These are phyloP conservation scores for Drosophila subquinaria DNA, from an alignment of 2,888 invertebrate genomes.

Conservation along the genomic window DNA sequence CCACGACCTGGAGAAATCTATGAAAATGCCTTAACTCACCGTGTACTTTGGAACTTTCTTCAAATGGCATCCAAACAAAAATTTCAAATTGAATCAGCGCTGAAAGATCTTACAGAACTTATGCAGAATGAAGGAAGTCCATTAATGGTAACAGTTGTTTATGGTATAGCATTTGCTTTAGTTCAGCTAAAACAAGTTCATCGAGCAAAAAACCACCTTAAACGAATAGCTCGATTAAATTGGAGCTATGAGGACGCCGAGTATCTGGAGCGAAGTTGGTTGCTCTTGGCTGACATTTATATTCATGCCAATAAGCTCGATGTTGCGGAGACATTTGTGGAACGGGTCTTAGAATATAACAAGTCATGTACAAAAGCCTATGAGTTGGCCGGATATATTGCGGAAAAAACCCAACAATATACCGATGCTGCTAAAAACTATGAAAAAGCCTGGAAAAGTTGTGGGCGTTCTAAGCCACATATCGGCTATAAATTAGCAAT, in stretches of 20 bases:
- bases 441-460: slow-evolving; percentile 93
- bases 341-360: slow-evolving; percentile 92
- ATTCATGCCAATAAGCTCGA: slow-evolving; percentile 93
- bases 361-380: slow-evolving; percentile 96
- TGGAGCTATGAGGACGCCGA: slow-evolving; percentile 99
- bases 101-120: slow-evolving; percentile 91
- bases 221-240: slow-evolving; percentile 92
- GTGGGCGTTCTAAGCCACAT: slow-evolving; percentile 92
- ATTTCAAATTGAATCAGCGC: slow-evolving; percentile 92
- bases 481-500: slow-evolving; percentile 97
- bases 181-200: slow-evolving; percentile 95
- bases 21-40: slow-evolving; percentile 89
- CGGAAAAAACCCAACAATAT: slow-evolving; percentile 97
- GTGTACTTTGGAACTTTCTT: slow-evolving; percentile 92
- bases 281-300: slow-evolving; percentile 96
- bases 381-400: slow-evolving; percentile 92
- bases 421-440: slow-evolving; percentile 93
- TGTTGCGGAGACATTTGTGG: slow-evolving; percentile 93
- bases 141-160: slow-evolving; percentile 93
- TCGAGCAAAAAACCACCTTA: slow-evolving; percentile 96
- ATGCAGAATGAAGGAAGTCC: slow-evolving; percentile 90
- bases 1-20: slow-evolving; percentile 87
- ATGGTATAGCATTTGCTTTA: slow-evolving; percentile 92
- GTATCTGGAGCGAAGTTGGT: slow-evolving; percentile 97
- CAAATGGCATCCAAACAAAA: slow-evolving; percentile 94